Evolutionary conservation across 1,140 invertebrate genomes (phyloP).

Genomic region (Drosophila virilis): DNA sequence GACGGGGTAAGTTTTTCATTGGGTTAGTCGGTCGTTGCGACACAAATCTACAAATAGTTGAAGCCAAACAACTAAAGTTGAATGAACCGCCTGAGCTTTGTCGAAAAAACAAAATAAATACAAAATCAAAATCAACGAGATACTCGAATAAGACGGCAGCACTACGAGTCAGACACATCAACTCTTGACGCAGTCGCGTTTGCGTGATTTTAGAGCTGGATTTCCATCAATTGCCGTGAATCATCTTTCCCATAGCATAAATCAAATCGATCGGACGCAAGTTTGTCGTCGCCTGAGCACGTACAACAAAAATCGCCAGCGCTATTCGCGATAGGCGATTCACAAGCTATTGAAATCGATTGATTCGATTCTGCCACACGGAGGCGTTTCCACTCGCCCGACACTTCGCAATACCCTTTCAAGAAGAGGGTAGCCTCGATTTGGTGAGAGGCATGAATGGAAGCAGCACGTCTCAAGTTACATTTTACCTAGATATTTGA

Average conservation of each 20-base stretch:
- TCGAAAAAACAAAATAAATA: conserved; percentile 6
- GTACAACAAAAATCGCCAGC: conserved; percentile 54
- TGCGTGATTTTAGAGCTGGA: conserved; percentile 20
- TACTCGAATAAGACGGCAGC: not conserved
- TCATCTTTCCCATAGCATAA: conserved; percentile 60
- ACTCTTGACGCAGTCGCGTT: not conserved
- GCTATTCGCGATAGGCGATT: conserved; percentile 29
- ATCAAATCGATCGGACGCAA: conserved; percentile 38
- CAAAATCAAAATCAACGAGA: not conserved
- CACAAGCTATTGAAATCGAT: conserved; percentile 69
- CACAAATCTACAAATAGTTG: conserved; percentile 29
- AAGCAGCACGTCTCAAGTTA: no score
- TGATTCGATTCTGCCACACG: conserved; percentile 43
- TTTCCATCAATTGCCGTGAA: conserved; percentile 20
- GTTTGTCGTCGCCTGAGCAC: conserved; percentile 50
- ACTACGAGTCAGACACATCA: conserved; percentile 23
- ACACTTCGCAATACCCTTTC: not conserved
- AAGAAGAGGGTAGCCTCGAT: not conserved
- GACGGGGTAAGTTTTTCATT: conserved; percentile 37
- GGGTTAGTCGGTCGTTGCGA: conserved; percentile 56
- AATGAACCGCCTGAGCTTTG: conserved; percentile 50
- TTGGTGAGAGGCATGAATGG: no score
- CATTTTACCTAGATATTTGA: no score
- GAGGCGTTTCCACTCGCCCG: conserved; percentile 5
- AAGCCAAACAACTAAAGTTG: conserved; percentile 45